Conservation (phyloP, 53 echinoderm and acorn worm genomes). For the Holothuria leucospilota region DNA sequence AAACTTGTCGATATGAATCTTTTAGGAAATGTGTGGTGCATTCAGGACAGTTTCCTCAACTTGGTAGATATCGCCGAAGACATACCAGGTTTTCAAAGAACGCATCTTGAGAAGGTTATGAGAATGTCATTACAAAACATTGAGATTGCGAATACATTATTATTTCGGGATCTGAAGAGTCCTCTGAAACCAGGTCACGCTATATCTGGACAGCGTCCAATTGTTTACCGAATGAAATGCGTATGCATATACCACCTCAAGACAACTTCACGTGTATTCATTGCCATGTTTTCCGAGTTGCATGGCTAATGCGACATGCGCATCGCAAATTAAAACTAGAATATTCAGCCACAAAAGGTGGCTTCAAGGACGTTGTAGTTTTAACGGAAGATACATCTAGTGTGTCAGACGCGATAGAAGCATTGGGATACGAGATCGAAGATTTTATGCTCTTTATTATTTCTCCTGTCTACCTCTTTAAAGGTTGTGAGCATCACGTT, state of each 20-base stretch:
- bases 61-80: background rate
- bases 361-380: background rate
- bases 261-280: background rate
- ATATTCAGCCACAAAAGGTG: background rate
- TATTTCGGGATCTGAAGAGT: background rate
- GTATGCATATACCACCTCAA: background rate
- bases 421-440: background rate
- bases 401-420: background rate
- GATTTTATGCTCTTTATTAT: background rate
- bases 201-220: slow-evolving; percentile 2
- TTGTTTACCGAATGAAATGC: slow-evolving; percentile 16
- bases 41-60: background rate
- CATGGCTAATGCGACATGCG: background rate
- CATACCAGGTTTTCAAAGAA: slow-evolving; percentile 1
- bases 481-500: slow-evolving; percentile 7
- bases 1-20: slow-evolving; percentile 1
- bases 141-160: slow-evolving; percentile 20
- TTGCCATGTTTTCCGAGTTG: slow-evolving; percentile 6
- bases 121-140: slow-evolving; percentile 29
- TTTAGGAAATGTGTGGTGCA: background rate
- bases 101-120: slow-evolving; percentile 10
- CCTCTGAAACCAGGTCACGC: background rate
- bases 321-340: background rate
- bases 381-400: background rate
- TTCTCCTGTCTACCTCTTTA: slow-evolving; percentile 12